Percentiles rank a stretch among this genome's conserved stretches.
phyloP scores from a whole-genome alignment of 2,888 invertebrate genomes.

The Macrosoma leucophasiata region DNA sequence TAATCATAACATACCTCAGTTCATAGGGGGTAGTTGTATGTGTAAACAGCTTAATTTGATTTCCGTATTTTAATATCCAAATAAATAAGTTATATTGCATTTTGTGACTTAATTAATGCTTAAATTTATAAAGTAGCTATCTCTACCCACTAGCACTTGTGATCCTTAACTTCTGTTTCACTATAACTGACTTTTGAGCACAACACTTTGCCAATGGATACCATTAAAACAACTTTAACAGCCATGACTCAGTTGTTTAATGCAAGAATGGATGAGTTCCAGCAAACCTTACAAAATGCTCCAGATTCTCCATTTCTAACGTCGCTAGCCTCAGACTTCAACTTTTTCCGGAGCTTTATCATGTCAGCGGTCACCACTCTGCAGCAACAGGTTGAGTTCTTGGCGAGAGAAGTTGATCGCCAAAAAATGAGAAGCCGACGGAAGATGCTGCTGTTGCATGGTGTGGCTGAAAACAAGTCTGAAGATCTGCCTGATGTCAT shows the following conservation, averaged over 20 bases:
- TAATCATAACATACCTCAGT: no score
- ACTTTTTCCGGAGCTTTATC: conserved; percentile 11
- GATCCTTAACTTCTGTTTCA: no score
- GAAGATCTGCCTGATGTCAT: conserved; percentile 7
- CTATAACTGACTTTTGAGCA: no score
- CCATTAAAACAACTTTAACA: no score
- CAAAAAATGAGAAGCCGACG: conserved; percentile 15
- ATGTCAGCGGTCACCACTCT: conserved; percentile 5
- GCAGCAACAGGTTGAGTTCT: conserved; percentile 11
- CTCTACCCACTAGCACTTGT: no score
- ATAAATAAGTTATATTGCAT: no score
- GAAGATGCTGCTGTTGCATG: conserved; percentile 17
- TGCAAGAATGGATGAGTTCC: conserved; percentile 8
- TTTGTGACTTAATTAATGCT: no score
- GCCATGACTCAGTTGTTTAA: conserved; percentile 9
- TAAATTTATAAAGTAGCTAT: no score
- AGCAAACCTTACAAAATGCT: conserved; percentile 1
- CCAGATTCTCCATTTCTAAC: conserved; percentile 2
- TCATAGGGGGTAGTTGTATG: no score
- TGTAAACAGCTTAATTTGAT: no score
- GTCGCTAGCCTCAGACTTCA: conserved; percentile 10
- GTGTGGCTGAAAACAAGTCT: conserved; percentile 10
- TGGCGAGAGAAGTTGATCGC: conserved; percentile 8
- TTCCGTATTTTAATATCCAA: no score
- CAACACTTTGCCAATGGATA: no score